Evolutionary conservation across 2,888 invertebrate genomes (phyloP).

Genomic region (Rotaria socialis): DNA sequence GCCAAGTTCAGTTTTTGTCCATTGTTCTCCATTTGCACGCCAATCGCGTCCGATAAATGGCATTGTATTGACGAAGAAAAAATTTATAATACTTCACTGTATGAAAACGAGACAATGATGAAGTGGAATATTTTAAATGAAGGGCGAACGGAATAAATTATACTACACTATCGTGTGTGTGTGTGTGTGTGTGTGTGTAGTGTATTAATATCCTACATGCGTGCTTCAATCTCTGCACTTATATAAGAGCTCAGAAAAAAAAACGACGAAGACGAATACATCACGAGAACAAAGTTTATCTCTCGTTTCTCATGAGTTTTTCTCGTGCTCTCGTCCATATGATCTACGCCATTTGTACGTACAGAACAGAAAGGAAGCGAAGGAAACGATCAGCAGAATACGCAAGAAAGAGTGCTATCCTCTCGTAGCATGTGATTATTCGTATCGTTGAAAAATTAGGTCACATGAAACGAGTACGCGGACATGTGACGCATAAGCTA

Average conservation of each 20-base stretch:
- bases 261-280: neutral
- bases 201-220: neutral
- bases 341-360: neutral
- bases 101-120: too few relatives aligned
- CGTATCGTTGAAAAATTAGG: neutral
- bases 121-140: neutral
- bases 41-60: constrained; percentile 98
- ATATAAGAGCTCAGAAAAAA: neutral
- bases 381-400: neutral
- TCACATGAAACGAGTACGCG: neutral
- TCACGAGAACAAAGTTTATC: neutral
- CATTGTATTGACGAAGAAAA: constrained; percentile 64
- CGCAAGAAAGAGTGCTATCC: neutral
- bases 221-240: neutral
- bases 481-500: neutral
- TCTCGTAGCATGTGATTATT: neutral
- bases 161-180: neutral
- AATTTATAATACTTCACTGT: too few relatives aligned
- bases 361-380: neutral
- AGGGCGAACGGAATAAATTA: neutral
- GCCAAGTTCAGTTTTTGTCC: constrained; percentile 70
- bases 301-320: neutral
- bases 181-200: neutral
- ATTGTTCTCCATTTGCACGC: constrained; percentile 95
- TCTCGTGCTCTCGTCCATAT: neutral